A percentile compares a stretch with the other conserved stretches of the same genome.
These are phyloP conservation scores for Crypturellus undulatus DNA, from an alignment of 2,113 vertebrate species.

Conservation along the genomic window DNA sequence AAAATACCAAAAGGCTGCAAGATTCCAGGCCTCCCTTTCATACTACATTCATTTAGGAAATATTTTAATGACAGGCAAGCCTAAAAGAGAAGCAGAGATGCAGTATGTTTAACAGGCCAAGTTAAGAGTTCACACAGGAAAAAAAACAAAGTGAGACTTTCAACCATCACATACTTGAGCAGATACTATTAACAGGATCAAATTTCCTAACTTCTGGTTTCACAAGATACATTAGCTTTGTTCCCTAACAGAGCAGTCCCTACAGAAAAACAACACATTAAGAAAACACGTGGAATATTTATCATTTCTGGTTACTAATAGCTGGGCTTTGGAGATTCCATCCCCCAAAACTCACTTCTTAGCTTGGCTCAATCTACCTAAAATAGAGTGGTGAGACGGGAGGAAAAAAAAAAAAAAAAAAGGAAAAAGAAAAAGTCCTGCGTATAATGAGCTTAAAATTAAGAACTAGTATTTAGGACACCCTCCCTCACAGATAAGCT, in stretches of 20 bases:
- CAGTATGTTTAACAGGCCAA: neutral
- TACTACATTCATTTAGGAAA: slow-evolving; percentile 62
- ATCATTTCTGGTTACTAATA: neutral
- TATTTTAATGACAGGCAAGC: slow-evolving; percentile 61
- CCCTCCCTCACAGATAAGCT: neutral
- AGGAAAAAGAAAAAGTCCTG: too few relatives aligned
- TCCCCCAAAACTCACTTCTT: neutral
- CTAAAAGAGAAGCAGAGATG: slow-evolving; percentile 59
- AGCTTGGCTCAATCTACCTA: neutral
- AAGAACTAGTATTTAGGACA: neutral
- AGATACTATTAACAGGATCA: neutral
- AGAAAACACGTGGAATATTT: neutral
- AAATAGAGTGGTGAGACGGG: neutral
- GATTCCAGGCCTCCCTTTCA: slow-evolving; percentile 45
- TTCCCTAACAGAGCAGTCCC: neutral
- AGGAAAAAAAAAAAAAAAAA: too few relatives aligned
- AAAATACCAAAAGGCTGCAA: slow-evolving; percentile 32
- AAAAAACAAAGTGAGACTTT: neutral
- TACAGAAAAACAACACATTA: neutral
- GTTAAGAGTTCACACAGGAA: neutral
- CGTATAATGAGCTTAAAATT: neutral
- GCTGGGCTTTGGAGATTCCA: neutral
- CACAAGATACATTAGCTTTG: neutral
- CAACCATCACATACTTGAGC: neutral
- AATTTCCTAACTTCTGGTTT: slow-evolving; percentile 18